Evolutionary conservation across 1,140 invertebrate species (phyloP).

Genomic region (Wasmannia auropunctata): DNA sequence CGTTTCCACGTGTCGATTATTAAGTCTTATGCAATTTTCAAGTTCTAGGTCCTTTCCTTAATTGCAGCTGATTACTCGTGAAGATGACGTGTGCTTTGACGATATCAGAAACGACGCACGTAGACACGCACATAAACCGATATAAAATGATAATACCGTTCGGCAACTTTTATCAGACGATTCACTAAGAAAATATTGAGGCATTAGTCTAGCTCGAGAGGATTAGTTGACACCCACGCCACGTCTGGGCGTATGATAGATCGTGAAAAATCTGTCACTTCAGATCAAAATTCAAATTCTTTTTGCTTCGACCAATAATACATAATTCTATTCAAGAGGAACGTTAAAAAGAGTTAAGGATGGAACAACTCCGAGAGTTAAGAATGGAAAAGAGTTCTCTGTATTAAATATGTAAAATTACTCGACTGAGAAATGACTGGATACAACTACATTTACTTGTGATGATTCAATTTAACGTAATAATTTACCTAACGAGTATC

Average conservation of each 20-base stretch:
- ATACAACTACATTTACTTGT: neutral
- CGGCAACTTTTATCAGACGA: slow-evolving; percentile 8
- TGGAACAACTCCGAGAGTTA: no score
- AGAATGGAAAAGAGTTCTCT: neutral
- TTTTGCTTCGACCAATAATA: neutral
- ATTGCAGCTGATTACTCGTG: neutral
- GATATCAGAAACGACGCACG: neutral
- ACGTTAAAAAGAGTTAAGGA: no score
- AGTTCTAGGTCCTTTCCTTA: slow-evolving; percentile 3
- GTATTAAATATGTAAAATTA: neutral
- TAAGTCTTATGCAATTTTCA: neutral
- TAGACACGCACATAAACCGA: neutral
- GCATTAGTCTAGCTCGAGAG: neutral
- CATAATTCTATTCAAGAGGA: neutral
- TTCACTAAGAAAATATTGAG: slow-evolving; percentile 6
- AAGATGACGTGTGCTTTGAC: neutral
- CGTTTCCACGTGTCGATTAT: neutral
- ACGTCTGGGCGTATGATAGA: neutral
- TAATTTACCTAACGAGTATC: neutral
- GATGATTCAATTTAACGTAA: neutral
- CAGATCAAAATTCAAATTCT: neutral
- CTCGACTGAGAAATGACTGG: neutral
- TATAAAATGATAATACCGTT: neutral
- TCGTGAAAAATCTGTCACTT: neutral
- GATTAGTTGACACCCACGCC: neutral